phyloP scores from a whole-genome alignment of 2,797 vertebrate genomes.

The Vespertilio murinus region DNA sequence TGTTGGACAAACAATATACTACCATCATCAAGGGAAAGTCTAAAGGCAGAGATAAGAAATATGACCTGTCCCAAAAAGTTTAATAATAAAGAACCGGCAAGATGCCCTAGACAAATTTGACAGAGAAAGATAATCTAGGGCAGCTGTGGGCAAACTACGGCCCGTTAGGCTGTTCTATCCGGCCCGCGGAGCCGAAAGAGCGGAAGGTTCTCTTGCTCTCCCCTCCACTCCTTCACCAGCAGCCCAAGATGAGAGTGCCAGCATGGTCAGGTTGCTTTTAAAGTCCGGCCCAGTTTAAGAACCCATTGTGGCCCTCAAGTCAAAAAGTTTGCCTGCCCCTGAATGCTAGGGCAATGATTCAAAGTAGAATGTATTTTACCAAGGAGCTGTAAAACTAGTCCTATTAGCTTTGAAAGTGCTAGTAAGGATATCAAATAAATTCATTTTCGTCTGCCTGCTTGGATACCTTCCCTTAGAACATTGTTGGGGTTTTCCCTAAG shows the following conservation, averaged over 20 bases:
- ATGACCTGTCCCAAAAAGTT: not conserved
- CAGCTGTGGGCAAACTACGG: not conserved
- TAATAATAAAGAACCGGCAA: constrained; percentile 44
- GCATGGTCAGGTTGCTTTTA: no score
- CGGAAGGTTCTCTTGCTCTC: no score
- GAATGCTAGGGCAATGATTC: constrained; percentile 18
- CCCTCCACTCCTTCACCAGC: no score
- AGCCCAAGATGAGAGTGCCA: no score
- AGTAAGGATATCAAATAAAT: not conserved
- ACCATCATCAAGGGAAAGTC: not conserved
- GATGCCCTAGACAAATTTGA: not conserved
- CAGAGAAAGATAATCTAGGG: constrained; percentile 20
- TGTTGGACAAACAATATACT: not conserved
- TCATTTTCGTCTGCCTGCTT: not conserved
- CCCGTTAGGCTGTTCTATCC: no score
- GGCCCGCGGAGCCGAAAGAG: no score
- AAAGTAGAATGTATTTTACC: constrained; percentile 37
- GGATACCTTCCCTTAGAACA: not conserved
- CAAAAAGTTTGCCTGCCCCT: no score
- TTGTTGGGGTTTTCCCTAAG: not conserved
- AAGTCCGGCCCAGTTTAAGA: no score
- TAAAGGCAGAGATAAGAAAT: constrained; percentile 51
- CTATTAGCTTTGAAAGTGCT: not conserved
- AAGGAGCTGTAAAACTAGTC: not conserved
- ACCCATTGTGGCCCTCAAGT: no score